phyloP scores from a whole-genome alignment of 2,888 invertebrate species.

The Philhelius pedissequus region DNA sequence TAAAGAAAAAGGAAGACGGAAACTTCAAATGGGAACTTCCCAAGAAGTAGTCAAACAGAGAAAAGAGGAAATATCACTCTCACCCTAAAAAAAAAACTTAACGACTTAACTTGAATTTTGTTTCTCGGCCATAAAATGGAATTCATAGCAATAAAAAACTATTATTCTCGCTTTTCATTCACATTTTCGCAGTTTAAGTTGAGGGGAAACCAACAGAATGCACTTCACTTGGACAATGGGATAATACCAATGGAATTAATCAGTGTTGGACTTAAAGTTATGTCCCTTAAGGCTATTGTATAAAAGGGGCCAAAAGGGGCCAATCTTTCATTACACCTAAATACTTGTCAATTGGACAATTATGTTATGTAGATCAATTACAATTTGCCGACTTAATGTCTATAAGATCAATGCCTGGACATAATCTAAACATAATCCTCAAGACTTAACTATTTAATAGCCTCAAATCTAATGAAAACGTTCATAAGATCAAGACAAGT shows the following conservation, averaged over 20 bases:
- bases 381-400: too few species aligned
- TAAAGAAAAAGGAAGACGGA: background rate
- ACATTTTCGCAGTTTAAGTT: background rate
- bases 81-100: slow-evolving; percentile 11
- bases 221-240: slow-evolving; percentile 19
- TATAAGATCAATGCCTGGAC: too few species aligned
- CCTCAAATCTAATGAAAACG: too few species aligned
- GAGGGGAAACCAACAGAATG: slow-evolving; percentile 21
- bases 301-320: background rate
- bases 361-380: too few species aligned
- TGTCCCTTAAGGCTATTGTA: background rate
- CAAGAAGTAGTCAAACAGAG: slow-evolving; percentile 1
- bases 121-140: slow-evolving; percentile 46
- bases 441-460: too few species aligned
- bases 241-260: background rate
- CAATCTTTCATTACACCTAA: too few species aligned
- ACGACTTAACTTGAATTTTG: slow-evolving; percentile 47
- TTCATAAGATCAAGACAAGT: too few species aligned
- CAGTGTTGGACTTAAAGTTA: background rate
- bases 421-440: too few species aligned
- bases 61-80: slow-evolving; percentile 25
- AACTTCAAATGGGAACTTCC: background rate
- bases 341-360: too few species aligned
- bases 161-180: slow-evolving; percentile 33
- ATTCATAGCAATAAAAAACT: slow-evolving; percentile 51